These are phyloP conservation scores for Xenopus tropicalis DNA, from an alignment of 2,113 vertebrate genomes.

Conservation along the genomic window UCB_Xtro_10.0 CM004444.2:84476001-84476500, in stretches of 20 bases:
- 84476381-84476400: no score
- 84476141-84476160: slow-evolving; percentile 28
- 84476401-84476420: no score
- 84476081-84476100: slow-evolving; percentile 9
- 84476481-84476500: no score
- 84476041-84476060: slow-evolving; percentile 18
- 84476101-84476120: slow-evolving; percentile 6
- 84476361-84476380: no score
- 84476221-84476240: slow-evolving; percentile 18
- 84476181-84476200: slow-evolving; percentile 18
- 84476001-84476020: no score
- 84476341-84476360: background rate
- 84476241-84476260: slow-evolving; percentile 20
- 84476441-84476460: no score
- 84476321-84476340: slow-evolving; percentile 7
- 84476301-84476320: slow-evolving; percentile 1
- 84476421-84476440: no score
- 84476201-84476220: slow-evolving; percentile 20
- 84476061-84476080: slow-evolving; percentile 12
- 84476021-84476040: slow-evolving; percentile 2
- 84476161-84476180: slow-evolving; percentile 25
- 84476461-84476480: no score
- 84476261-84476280: slow-evolving; percentile 6
- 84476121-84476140: slow-evolving; percentile 21
- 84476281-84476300: slow-evolving; percentile 6